These are phyloP conservation scores for Paradisaea rubra DNA, from an alignment of 2,113 vertebrate genomes.

Conservation along the genomic window DNA sequence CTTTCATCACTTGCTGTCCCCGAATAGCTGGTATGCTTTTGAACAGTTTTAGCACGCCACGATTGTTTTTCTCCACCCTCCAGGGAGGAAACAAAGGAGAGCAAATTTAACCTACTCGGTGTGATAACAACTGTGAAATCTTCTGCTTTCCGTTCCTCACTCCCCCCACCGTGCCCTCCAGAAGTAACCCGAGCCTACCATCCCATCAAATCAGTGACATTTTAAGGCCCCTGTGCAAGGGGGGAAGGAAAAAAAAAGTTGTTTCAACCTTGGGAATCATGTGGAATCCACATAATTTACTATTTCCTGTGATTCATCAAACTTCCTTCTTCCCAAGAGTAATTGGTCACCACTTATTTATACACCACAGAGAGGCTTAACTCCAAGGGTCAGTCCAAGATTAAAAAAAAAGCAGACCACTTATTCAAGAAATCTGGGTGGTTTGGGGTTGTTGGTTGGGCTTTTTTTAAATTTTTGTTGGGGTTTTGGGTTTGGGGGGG, in stretches of 20 bases:
- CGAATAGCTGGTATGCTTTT: background rate
- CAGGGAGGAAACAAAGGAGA: background rate
- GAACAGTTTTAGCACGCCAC: background rate
- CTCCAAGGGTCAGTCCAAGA: slow-evolving; percentile 46
- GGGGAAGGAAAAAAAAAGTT: background rate
- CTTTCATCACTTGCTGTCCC: background rate
- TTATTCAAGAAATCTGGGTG: slow-evolving; percentile 2
- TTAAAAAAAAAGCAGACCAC: background rate
- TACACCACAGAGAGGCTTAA: slow-evolving; percentile 30
- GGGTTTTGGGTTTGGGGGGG: background rate
- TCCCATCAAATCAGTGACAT: slow-evolving; percentile 23
- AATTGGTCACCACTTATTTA: slow-evolving; percentile 59
- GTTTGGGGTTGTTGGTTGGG: background rate
- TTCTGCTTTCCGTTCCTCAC: background rate
- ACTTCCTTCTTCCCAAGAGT: slow-evolving; percentile 69
- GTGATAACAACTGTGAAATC: slow-evolving; percentile 12
- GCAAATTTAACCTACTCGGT: background rate
- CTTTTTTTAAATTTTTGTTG: background rate
- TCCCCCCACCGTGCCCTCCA: background rate
- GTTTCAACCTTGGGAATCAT: slow-evolving; percentile 60
- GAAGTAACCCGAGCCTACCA: slow-evolving; percentile 38
- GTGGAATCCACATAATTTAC: slow-evolving; percentile 72
- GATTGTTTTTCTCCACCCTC: background rate
- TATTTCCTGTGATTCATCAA: slow-evolving; percentile 74
- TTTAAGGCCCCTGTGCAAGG: background rate